Conservation (phyloP, 1,140 invertebrate species). For the Spodoptera frugiperda region DNA sequence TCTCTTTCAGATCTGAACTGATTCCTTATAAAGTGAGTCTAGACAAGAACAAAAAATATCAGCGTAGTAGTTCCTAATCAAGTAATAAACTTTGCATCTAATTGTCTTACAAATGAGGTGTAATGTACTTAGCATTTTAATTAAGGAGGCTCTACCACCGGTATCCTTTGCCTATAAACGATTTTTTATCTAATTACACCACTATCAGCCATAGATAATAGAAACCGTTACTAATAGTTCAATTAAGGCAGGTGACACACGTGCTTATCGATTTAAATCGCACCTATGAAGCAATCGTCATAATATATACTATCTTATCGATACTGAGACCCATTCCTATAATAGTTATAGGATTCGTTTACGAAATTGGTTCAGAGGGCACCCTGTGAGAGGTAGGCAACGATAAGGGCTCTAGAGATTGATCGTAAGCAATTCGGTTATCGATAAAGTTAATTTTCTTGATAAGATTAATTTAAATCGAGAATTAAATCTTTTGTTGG, state of each 20-base stretch:
- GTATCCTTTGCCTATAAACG: constrained; percentile 37
- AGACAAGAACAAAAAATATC: too few relatives aligned
- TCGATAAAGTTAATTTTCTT: constrained; percentile 54
- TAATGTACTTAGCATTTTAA: constrained; percentile 18
- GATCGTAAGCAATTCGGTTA: constrained; percentile 58
- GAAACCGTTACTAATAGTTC: constrained; percentile 54
- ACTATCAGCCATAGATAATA: constrained; percentile 39
- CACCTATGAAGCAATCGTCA: constrained; percentile 48
- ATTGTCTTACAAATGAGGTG: constrained; percentile 16
- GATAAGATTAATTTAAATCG: constrained; percentile 40
- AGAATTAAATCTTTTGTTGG: constrained; percentile 7
- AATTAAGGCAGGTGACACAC: constrained; percentile 49
- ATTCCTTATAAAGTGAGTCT: too few relatives aligned
- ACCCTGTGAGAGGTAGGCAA: constrained; percentile 56
- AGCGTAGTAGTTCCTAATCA: too few relatives aligned
- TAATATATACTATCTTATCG: constrained; percentile 69
- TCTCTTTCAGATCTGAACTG: too few relatives aligned
- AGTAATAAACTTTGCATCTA: constrained; percentile 16
- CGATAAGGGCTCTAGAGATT: constrained; percentile 62
- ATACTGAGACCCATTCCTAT: constrained; percentile 63
- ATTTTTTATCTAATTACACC: constrained; percentile 30
- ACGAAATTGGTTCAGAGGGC: constrained; percentile 61
- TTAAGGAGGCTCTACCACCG: constrained; percentile 10
- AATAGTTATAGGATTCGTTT: constrained; percentile 62
- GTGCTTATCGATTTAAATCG: constrained; percentile 53